These are phyloP conservation scores for Steatocranus sp. DNA, from an alignment of 2,797 vertebrate species.

Conservation along the genomic window DNA sequence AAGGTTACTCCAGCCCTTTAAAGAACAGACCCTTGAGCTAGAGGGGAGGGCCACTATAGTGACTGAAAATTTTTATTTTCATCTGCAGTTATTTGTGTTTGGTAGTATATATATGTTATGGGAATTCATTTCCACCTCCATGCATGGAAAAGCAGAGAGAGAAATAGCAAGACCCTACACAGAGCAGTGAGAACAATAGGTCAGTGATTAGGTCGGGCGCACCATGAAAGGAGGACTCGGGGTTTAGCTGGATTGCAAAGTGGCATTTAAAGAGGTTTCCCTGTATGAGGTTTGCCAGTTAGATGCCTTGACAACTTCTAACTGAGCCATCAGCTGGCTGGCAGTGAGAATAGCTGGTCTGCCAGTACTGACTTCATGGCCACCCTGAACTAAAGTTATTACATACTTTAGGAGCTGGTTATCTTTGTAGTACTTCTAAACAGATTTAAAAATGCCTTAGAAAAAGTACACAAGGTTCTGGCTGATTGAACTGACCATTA, in stretches of 20 bases:
- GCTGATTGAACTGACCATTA: background rate
- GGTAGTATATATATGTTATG: background rate
- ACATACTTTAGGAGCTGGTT: background rate
- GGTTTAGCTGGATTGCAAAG: background rate
- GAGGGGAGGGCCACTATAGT: background rate
- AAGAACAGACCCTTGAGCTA: no score
- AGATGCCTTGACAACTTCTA: background rate
- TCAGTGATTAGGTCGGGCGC: background rate
- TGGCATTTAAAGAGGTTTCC: background rate
- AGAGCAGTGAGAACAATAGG: background rate
- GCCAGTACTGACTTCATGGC: background rate
- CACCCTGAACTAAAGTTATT: background rate
- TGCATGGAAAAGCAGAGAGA: accelerated
- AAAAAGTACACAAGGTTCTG: background rate
- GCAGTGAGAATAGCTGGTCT: background rate
- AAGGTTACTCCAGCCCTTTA: background rate
- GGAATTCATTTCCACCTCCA: background rate
- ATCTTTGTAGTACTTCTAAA: accelerated
- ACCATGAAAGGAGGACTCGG: background rate
- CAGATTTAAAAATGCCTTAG: background rate
- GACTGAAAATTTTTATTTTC: background rate
- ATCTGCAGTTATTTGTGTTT: background rate
- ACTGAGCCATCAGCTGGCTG: background rate
- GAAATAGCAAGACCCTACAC: background rate
- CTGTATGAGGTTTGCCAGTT: background rate